Base-by-base conservation (phyloP, 2,797 vertebrate species). In the Enoplosus armatus region DNA sequence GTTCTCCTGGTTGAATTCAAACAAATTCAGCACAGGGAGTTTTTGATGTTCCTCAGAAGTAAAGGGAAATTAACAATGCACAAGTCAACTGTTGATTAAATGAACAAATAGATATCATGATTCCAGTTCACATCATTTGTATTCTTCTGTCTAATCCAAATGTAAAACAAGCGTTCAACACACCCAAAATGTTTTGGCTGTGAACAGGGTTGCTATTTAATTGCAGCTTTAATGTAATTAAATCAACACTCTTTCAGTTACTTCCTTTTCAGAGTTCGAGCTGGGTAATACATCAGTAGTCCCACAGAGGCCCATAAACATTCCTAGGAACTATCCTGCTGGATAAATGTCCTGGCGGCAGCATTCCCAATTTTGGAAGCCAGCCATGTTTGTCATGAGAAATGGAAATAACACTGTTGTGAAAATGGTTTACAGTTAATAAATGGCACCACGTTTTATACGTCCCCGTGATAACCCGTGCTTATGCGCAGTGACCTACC, bases 81-180 rank as follows among this genome's bases (percentile, higher is more conserved):
- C 33, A 60, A 15, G 27, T 63, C 55, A 56, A 16, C 37, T 22
- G 5, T 26, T 80, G 61, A 85, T 83, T 75, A 68, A 82, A 63
- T 35, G 14, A 78, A 72, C 33, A 75, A 80, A 89, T 26, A 74
- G 51, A 89, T 87, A 74, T 75, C 33, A 66, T 16, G 26, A 71
- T 72, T 84, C 50, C 35, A 58, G 59, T 77, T 77, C 39, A 18
- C 64, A 79, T 75, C 70, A 74, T 82, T 89, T 86, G 75, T 87
- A 73, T 75, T 80, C 72, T 53, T 76, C 41, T 45, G 72, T 79
- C 60, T 60, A 80, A 88, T 72, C 75, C 70, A 79, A 82, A 75
- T 90, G 79, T 89, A 80, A 79, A 88, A 89, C 79, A 91, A 81
- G 79, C 75, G n/a, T 81, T 81, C 68, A 89, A 72, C 85, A 85